These are phyloP conservation scores for Sparus aurata DNA, from an alignment of 2,797 vertebrate species.

Conservation along the genomic window DNA sequence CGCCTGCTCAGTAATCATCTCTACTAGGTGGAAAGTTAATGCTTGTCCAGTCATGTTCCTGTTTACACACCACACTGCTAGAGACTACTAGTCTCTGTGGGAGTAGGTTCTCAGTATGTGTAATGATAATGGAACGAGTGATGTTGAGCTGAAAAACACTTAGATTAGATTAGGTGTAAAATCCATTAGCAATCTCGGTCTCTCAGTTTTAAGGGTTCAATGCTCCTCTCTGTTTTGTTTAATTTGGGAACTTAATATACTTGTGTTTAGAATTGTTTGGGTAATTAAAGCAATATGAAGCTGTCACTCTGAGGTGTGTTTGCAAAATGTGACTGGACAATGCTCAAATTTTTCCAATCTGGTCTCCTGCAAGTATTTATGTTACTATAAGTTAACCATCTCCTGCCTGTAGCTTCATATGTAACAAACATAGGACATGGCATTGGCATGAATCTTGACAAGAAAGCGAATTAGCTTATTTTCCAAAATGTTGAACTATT, in stretches of 20 bases:
- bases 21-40: conserved; percentile 5
- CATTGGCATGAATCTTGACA: not conserved
- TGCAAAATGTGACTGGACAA: not conserved
- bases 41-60: conserved; percentile 22
- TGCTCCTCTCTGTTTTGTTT: not conserved
- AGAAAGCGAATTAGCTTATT: not conserved
- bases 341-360: not conserved
- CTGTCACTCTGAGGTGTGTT: not conserved
- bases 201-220: not conserved
- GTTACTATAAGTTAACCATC: not conserved
- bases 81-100: not conserved
- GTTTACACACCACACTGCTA: conserved; percentile 23
- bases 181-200: not conserved
- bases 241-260: not conserved
- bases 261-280: not conserved
- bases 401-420: not conserved
- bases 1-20: conserved; percentile 1
- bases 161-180: not conserved
- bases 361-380: not conserved
- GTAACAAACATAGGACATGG: not conserved
- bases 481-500: too few species aligned
- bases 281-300: too few species aligned
- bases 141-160: not conserved
- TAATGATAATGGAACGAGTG: not conserved
- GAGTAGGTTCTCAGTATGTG: not conserved